Conservation (phyloP, 2,113 vertebrate genomes). For the Uria lomvia region DNA sequence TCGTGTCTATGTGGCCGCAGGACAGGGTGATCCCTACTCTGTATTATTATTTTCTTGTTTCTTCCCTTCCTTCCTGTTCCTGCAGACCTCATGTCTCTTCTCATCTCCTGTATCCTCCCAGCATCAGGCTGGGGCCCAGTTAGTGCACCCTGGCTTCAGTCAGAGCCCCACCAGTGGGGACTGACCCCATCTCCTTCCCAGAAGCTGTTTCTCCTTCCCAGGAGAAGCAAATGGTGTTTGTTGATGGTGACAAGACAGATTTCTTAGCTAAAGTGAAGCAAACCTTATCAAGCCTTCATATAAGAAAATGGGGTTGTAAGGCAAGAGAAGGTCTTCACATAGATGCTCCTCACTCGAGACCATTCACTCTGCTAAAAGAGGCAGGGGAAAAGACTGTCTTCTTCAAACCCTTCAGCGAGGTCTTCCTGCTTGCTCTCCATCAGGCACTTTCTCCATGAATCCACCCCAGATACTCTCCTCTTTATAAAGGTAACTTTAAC, state of each 20-base stretch:
- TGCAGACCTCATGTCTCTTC: not conserved
- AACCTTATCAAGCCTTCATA: not conserved
- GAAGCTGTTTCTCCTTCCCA: not conserved
- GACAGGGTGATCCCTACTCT: not conserved
- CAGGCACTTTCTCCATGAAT: not conserved
- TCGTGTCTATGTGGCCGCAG: not conserved
- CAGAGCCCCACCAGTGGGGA: accelerated
- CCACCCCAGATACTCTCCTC: not conserved
- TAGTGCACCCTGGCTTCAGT: not conserved
- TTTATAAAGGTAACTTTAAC: not conserved
- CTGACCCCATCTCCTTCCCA: not conserved
- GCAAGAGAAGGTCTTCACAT: not conserved
- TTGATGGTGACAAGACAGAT: not conserved
- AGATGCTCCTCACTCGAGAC: not conserved
- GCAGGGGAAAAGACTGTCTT: not conserved
- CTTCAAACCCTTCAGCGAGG: not conserved
- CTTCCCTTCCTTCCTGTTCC: not conserved
- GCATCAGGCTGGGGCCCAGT: not conserved
- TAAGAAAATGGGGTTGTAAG: not conserved
- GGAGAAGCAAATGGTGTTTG: not conserved
- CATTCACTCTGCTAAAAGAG: not conserved
- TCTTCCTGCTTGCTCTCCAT: not conserved
- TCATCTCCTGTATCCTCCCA: not conserved
- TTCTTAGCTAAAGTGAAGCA: not conserved
- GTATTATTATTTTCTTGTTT: not conserved